Evolutionary conservation across 2,113 vertebrate genomes (phyloP).

Genomic region (Rhinolophus sinicus): DNA sequence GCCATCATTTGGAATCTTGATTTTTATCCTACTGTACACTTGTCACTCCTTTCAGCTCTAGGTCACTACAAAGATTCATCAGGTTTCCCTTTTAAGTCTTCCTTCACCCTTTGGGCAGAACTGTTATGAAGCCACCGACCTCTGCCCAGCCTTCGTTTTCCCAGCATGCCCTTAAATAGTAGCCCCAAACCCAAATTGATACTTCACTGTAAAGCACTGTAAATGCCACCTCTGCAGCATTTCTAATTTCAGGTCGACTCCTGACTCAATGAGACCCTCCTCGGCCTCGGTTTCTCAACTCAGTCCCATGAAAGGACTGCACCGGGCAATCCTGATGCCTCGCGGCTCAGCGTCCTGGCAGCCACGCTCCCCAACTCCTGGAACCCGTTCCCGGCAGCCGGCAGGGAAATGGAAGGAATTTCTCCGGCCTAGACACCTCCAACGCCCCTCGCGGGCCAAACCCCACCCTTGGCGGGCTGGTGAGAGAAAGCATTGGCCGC

Average conservation of each 20-base stretch:
- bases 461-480: constrained; percentile 60
- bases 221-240: not conserved
- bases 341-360: constrained; percentile 21
- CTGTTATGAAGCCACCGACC: not conserved
- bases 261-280: not conserved
- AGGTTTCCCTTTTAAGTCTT: not conserved
- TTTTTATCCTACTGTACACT: not conserved
- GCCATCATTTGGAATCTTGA: not conserved
- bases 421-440: constrained; percentile 53
- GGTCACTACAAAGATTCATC: not conserved
- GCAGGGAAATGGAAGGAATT: constrained; percentile 64
- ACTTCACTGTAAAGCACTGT: not conserved
- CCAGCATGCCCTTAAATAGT: not conserved
- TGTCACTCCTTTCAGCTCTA: not conserved
- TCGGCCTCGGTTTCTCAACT: not conserved
- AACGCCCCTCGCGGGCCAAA: constrained; percentile 63
- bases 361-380: not conserved
- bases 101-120: not conserved
- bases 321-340: not conserved
- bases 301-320: not conserved
- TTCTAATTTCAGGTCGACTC: not conserved
- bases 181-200: not conserved
- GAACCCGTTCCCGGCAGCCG: constrained; percentile 41
- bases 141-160: not conserved
- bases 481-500: constrained; percentile 22